phyloP scores from a whole-genome alignment of 2,113 vertebrate genomes.

The Stercorarius parasiticus region DNA sequence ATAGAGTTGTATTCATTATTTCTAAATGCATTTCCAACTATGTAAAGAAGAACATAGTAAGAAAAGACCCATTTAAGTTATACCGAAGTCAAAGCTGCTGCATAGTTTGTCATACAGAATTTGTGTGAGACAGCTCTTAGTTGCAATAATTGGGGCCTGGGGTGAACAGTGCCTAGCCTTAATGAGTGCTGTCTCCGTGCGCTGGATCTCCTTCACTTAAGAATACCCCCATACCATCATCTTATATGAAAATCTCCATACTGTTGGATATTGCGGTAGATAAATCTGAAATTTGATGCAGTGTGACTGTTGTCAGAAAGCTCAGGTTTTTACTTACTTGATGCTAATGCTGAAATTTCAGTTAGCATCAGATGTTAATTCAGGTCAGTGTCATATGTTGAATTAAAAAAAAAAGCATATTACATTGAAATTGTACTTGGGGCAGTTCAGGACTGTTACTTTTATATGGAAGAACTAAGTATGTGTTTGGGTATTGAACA shows the following conservation, averaged over 20 bases:
- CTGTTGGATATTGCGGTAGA: neutral
- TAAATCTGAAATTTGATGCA: neutral
- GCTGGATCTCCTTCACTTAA: neutral
- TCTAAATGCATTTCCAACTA: neutral
- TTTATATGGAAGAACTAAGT: neutral
- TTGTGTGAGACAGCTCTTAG: neutral
- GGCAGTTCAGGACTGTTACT: neutral
- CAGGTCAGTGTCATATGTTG: neutral
- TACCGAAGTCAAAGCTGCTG: neutral
- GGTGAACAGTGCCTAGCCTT: neutral
- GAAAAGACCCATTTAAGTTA: neutral
- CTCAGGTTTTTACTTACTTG: neutral
- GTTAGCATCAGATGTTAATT: rapidly evolving
- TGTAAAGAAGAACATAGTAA: neutral
- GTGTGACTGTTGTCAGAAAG: neutral
- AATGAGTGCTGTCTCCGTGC: neutral
- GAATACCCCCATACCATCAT: neutral
- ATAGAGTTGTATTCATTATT: neutral
- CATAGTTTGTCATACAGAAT: neutral
- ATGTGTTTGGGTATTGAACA: neutral
- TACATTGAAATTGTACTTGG: neutral
- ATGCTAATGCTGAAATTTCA: neutral
- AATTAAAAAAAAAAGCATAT: neutral
- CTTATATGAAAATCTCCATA: neutral
- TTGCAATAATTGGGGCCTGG: neutral